Evolutionary conservation across 2,113 vertebrate genomes (phyloP).

Genomic region (Callipepla californica): DNA sequence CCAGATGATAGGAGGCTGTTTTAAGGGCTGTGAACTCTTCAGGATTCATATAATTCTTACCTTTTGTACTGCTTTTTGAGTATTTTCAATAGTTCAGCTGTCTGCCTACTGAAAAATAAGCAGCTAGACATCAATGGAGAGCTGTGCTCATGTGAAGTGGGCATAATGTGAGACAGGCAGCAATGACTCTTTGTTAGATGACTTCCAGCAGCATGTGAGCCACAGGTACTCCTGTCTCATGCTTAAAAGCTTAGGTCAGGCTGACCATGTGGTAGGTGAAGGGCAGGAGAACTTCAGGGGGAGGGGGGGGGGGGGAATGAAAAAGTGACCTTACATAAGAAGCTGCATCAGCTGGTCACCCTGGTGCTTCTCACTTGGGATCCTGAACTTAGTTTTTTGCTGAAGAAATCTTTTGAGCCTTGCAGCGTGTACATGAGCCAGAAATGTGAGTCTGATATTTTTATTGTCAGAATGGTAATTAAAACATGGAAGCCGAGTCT

Average conservation of each 20-base stretch:
- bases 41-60: neutral
- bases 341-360: neutral
- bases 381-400: rapidly evolving
- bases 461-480: neutral
- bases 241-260: neutral
- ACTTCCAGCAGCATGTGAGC: neutral
- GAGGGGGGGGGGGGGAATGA: too few relatives aligned
- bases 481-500: neutral
- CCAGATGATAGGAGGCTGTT: neutral
- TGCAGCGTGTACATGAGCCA: rapidly evolving
- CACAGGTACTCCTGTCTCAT: neutral
- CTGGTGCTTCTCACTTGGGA: neutral
- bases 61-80: neutral
- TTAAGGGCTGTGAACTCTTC: neutral
- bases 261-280: neutral
- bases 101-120: neutral
- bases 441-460: neutral
- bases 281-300: neutral
- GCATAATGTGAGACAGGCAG: neutral
- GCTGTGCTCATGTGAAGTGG: neutral
- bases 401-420: neutral
- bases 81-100: neutral
- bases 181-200: rapidly evolving
- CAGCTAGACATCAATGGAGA: neutral
- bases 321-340: neutral